Percentiles rank a stretch among this genome's conserved stretches.
These are phyloP conservation scores for Hoplodrina ambigua DNA, from an alignment of 2,888 invertebrate species.

Conservation along the genomic window DNA sequence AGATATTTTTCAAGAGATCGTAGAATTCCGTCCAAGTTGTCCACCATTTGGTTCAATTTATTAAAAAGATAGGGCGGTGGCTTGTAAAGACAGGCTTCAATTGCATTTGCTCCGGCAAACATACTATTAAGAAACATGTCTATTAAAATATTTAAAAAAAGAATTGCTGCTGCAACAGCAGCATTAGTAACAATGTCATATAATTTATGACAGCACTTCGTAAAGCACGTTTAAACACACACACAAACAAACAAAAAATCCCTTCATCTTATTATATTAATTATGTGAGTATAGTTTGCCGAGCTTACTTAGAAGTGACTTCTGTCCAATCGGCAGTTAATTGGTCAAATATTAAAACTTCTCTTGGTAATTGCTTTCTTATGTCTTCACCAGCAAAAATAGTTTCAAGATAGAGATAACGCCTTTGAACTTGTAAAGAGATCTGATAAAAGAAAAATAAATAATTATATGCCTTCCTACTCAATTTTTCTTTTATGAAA, in stretches of 20 bases:
- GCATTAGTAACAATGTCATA: not conserved
- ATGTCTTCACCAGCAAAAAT: constrained; percentile 97
- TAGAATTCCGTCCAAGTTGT: constrained; percentile 94
- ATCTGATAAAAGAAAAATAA: constrained; percentile 73
- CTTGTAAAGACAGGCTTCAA: constrained; percentile 91
- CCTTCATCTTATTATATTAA: too few species aligned
- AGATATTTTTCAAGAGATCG: constrained; percentile 96
- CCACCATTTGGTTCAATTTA: constrained; percentile 93
- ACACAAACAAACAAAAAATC: too few species aligned
- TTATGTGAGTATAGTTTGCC: not conserved
- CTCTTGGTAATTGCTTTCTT: constrained; percentile 94
- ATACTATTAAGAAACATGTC: constrained; percentile 74
- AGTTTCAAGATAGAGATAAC: constrained; percentile 96
- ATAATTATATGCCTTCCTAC: not conserved
- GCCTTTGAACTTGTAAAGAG: constrained; percentile 95
- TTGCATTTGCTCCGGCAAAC: constrained; percentile 89
- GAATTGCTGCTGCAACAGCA: not conserved
- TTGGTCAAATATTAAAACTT: constrained; percentile 93
- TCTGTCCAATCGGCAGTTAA: constrained; percentile 93
- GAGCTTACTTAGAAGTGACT: constrained; percentile 90
- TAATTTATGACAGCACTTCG: too few species aligned
- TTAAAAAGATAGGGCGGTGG: constrained; percentile 92
- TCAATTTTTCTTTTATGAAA: too few species aligned
- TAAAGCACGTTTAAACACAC: too few species aligned
- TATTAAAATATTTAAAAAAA: not conserved